Base-by-base conservation (phyloP, 2,888 invertebrate genomes). In the Acleris holmiana region DNA sequence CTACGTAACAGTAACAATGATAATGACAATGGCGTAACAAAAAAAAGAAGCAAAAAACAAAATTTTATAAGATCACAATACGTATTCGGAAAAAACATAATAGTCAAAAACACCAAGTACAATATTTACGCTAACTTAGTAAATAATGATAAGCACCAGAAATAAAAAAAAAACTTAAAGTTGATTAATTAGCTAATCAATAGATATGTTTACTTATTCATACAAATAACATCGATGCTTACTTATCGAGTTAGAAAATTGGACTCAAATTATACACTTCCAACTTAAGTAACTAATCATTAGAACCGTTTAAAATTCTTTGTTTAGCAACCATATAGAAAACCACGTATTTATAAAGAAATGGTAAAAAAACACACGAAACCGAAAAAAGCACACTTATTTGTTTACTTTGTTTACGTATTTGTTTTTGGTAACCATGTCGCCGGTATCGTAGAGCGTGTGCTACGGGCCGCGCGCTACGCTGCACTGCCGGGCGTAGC, bases 401-500 rank as follows among this genome's bases (percentile, higher is more conserved):
- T 44, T 2, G 13, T 8, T 7, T 41, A n/a, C 15, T 17, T 48
- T 59, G 50, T 54, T 61, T 58, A 58, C 51, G 63, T 59, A 35
- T 64, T 29, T 41, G 59, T 59, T n/a, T 25, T 10, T 1, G 15
- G 23, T 46, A 40, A 50, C 35, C 49, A 60, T 54, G 19, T 40
- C 4, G 6, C 17, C 44, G n/a, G 17, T 44, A 6, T 17, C 53
- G 59, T 55, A 5, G 25, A 10, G 55, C 65, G 65, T 49, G 55
- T 65, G 65, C 65, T 60, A 59, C 55, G 59, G 25, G 25, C 59
- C 54, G 41, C 48, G 63, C 10, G 63, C 67, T 67, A 67, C 67
- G 62, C 58, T 49, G n/a, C 21, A 62, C 62, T 55, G 67, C n/a
- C 35, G 63, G 19, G n/a, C 40, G 59, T 50, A 25, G 51, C 44